Evolutionary conservation across 2,888 invertebrate species (phyloP), one percentile per base, ranked within the genome.

Genomic region (Mantis religiosa): DNA sequence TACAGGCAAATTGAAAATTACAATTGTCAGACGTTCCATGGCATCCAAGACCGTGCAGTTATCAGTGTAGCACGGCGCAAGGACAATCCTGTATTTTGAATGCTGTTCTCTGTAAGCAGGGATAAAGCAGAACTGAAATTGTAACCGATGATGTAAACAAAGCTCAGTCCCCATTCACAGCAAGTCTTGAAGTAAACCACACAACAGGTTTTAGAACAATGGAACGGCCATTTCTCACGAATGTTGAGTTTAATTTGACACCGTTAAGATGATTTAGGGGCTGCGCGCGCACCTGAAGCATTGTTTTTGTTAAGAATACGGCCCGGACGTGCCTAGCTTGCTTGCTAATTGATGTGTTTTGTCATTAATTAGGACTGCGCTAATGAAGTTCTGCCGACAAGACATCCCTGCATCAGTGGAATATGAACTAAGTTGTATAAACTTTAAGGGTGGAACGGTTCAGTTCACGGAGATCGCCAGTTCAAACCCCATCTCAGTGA

Each of bases 321-420:
- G 88, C 82, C 47, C 84, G 34, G 27, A 47, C 54, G 81, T 84
- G 87, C 12, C 41, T 41, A 12, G 41, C 41, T 41, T 41, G 41
- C 41, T 41, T 41, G 41, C 89, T 89, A 89, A 89, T 89, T 89
- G 89, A 87, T 85, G 84, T 87, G 89, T 84, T 86, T 86, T 54
- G 85, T 87, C 87, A 87, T 89, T 89, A 89, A 89, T 89, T 89
- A 89, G 89, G 89, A 84, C 86, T 34, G 83, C 83, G 47, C 85
- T 89, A 89, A 89, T 85, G 89, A 89, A 89, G 86, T 86, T 82
- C 82, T 30, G 30, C 30, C 84, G 30, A 28, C 25, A 20, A 30
- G 47, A 41, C 86, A 20, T 86, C 28, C 28, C 71, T 25, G 54
- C 54, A 71, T 71, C 20, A 71, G 14, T 71, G 54, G 25, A 71